Conservation (phyloP, 1,140 invertebrate genomes). For the Lordiphosa collinella region DNA sequence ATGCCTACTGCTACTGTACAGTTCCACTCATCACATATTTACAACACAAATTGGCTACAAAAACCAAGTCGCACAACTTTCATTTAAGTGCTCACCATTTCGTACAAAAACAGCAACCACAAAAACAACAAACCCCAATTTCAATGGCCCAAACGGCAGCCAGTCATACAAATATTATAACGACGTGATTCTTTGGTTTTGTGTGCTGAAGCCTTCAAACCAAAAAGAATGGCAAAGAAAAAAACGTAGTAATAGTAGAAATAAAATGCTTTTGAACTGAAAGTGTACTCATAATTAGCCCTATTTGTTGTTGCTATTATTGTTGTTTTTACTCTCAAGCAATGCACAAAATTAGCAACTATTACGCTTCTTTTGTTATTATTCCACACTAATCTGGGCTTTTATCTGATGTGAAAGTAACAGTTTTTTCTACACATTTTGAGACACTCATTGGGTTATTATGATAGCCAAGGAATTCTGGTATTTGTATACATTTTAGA, state of each 20-base stretch:
- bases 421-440: slow-evolving; percentile 32
- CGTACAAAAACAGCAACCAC: slow-evolving; percentile 22
- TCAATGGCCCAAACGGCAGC: slow-evolving; percentile 31
- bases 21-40: too few relatives aligned
- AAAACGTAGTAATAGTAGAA: too few relatives aligned
- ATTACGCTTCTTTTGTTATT: slow-evolving; percentile 62
- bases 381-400: slow-evolving; percentile 46
- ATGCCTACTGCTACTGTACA: too few relatives aligned
- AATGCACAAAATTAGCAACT: slow-evolving; percentile 66
- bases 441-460: slow-evolving; percentile 5
- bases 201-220: slow-evolving; percentile 24
- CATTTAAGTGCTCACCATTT: slow-evolving; percentile 64
- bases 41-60: background rate
- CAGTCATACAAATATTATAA: slow-evolving; percentile 52
- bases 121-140: slow-evolving; percentile 32
- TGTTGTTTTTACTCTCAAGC: slow-evolving; percentile 30
- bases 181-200: slow-evolving; percentile 68
- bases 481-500: background rate
- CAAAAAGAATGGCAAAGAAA: too few relatives aligned
- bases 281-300: slow-evolving; percentile 73
- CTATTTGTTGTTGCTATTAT: slow-evolving; percentile 54
- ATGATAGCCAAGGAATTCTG: slow-evolving; percentile 18
- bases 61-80: slow-evolving; percentile 56
- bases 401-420: slow-evolving; percentile 64
- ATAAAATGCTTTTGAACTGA: slow-evolving; percentile 28